phyloP scores from a whole-genome alignment of 2,113 vertebrate species.

The Pterocles orientalis region DNA sequence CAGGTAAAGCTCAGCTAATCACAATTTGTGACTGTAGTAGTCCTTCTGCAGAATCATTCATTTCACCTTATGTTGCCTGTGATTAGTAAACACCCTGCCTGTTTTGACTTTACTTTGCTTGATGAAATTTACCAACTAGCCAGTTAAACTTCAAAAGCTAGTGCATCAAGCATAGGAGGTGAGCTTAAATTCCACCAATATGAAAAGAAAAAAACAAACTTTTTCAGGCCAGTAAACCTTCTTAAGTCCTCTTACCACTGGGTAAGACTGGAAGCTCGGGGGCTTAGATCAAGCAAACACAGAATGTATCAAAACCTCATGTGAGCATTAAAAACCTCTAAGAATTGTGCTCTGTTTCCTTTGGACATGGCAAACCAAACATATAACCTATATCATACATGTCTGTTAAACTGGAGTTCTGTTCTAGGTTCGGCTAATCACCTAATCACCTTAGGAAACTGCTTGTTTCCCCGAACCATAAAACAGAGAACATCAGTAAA shows the following conservation, averaged over 20 bases:
- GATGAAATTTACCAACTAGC: background rate
- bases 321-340: background rate
- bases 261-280: background rate
- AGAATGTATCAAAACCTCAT: background rate
- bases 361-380: background rate
- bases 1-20: background rate
- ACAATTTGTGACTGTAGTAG: background rate
- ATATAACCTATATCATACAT: accelerated
- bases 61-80: background rate
- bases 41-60: background rate
- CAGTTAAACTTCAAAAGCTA: background rate
- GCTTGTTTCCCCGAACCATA: background rate
- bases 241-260: background rate
- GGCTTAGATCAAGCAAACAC: background rate
- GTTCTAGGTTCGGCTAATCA: background rate
- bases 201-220: background rate
- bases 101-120: background rate
- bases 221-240: background rate
- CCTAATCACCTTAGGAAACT: background rate
- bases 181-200: background rate
- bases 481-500: background rate
- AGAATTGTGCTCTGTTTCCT: background rate
- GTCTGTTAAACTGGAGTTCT: background rate
- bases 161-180: background rate
- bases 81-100: background rate